Evolutionary conservation across 2,888 invertebrate species (phyloP).

Genomic region (Eurytoma californica): DNA sequence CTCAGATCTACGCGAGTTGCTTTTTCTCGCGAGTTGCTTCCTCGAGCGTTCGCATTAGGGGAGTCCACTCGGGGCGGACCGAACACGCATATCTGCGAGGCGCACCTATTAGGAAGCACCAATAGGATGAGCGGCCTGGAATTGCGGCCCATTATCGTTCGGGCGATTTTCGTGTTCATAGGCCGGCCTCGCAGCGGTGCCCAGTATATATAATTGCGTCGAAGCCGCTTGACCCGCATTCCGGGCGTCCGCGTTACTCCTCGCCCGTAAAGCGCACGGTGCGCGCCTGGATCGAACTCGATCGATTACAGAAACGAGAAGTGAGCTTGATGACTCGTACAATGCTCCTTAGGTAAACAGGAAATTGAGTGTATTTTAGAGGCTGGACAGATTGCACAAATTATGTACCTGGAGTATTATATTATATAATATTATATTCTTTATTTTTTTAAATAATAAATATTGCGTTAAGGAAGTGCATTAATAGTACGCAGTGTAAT

Average conservation of each 20-base stretch:
- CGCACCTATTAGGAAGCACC: conserved; percentile 21
- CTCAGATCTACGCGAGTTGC: not conserved
- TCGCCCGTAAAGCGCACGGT: not conserved
- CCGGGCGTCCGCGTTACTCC: not conserved
- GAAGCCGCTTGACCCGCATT: not conserved
- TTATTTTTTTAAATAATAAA: too few relatives aligned
- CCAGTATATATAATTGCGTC: not conserved
- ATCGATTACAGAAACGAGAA: too few relatives aligned
- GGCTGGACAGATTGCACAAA: too few relatives aligned
- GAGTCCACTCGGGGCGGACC: conserved; percentile 1
- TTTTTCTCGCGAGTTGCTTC: not conserved
- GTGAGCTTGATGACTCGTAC: too few relatives aligned
- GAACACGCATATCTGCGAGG: too few relatives aligned
- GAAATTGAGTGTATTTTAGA: too few relatives aligned
- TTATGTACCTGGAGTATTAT: too few relatives aligned
- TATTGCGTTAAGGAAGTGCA: too few relatives aligned
- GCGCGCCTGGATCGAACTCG: too few relatives aligned
- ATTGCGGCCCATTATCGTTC: conserved; percentile 22
- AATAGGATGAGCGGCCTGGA: conserved; percentile 2
- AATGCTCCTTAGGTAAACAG: too few relatives aligned
- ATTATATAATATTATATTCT: too few relatives aligned
- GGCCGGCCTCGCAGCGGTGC: not conserved
- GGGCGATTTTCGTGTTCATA: not conserved
- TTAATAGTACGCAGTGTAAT: too few relatives aligned
- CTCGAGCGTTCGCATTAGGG: not conserved